Base-by-base conservation (phyloP, 1,140 invertebrate genomes). In the Ceratitis capitata region DNA sequence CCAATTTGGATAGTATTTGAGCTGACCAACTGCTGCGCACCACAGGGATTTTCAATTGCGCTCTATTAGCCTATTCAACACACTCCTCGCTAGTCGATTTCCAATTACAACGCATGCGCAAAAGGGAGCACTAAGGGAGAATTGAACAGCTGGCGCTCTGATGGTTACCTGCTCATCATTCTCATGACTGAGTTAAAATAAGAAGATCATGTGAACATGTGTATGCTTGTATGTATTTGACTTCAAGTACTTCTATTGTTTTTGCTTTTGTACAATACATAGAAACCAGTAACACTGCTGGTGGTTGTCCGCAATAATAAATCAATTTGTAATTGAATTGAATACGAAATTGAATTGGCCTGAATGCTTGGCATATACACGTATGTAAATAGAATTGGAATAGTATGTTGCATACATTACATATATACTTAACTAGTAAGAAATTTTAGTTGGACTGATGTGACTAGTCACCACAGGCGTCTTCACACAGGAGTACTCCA, bases 381-480 rank as follows among this genome's bases (percentile, higher is more conserved):
- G 3, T 4, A 53, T n/a, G 10, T 16, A 49, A 35, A 45, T 19
- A 53, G 45, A 39, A 29, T 23, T 12, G 23, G 35, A 42, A 6
- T 32, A 23, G 26, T 49, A 10, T 51, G 23, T 26, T 26, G 42
- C 14, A 26, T 10, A 23, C 29, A 74, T 42, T 82, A 23, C 49
- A 49, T 1, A 26, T 45, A 45, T 7, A 96, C 89, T 95, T 96
- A 94, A 26, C 5, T n/a, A 1, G 9, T 2, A 16, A 16, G 5
- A 83, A 49, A 83, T 83, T 26, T 19, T 3, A 35, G 29, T 6
- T 32, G 26, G 49, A n/a, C n/a, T n/a, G n/a, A n/a, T 45, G 29
- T 49, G 47, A 19, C 2, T 53, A 29, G 16, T 7, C 23, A 32
- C 82, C 29, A 19, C 45, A 83, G 45, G 47, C 29, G 49, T 53